These are phyloP conservation scores for Pocillopora damicornis DNA, from an alignment of 64 coral and sea anemone genomes.

Conservation along the genomic window DNA sequence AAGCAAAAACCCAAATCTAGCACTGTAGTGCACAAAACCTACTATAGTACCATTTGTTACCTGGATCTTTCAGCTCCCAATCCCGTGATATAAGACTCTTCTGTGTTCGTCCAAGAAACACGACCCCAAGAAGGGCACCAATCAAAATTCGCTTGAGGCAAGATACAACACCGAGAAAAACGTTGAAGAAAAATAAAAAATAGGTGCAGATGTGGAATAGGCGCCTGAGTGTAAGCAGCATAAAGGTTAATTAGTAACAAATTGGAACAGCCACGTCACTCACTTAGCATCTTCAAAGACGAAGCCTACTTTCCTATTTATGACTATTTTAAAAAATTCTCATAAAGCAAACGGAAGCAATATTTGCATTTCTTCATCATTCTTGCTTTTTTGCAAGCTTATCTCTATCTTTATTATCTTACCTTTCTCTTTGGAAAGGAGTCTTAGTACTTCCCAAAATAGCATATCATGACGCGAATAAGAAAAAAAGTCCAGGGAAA, in stretches of 20 bases:
- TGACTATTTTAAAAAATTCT: no score
- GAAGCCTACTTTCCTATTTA: neutral
- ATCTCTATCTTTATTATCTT: no score
- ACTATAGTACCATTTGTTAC: neutral
- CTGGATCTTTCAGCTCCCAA: conserved; percentile 72
- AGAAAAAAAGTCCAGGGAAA: no score
- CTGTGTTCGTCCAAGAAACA: conserved; percentile 77
- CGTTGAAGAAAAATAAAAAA: conserved; percentile 85
- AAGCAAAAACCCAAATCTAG: no score
- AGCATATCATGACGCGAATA: no score
- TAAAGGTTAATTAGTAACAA: no score
- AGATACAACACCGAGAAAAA: conserved; percentile 78
- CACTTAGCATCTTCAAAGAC: neutral
- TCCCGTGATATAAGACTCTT: conserved; percentile 71
- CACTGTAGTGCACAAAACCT: no score
- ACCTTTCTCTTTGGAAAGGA: no score
- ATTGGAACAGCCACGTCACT: neutral
- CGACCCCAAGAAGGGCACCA: conserved; percentile 50
- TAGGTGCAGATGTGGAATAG: conserved; percentile 76
- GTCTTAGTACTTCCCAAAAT: no score
- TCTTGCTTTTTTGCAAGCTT: no score
- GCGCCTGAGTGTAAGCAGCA: conserved; percentile 39
- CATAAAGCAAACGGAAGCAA: no score
- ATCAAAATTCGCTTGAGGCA: conserved; percentile 66
- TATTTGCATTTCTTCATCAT: no score